Conservation (phyloP, 37 sponge, comb jelly and placozoan species). For the Aplysina aerophoba region DNA sequence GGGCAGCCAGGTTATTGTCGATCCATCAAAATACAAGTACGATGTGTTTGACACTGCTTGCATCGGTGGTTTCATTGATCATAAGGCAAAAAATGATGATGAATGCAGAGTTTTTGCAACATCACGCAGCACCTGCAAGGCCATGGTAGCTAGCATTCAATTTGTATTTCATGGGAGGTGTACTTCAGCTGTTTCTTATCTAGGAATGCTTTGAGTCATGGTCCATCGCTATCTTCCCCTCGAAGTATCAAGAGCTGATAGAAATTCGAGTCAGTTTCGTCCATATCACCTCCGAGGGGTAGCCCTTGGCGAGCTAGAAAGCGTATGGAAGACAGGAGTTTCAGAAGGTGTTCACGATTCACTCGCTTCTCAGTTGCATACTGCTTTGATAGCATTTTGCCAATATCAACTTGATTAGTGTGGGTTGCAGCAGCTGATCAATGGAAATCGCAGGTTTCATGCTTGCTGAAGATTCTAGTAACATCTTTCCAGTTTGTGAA, state of each 20-base stretch:
- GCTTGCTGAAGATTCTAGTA: constrained; percentile 44
- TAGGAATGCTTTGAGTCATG: constrained; percentile 16
- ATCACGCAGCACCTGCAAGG: constrained; percentile 38
- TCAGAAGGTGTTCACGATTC: constrained; percentile 28
- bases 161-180: constrained; percentile 52
- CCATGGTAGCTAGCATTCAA: constrained; percentile 53
- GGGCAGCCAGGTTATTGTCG: constrained; percentile 10
- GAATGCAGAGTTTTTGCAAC: constrained; percentile 22
- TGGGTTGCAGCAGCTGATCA: constrained; percentile 34
- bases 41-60: constrained; percentile 18
- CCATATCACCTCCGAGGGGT: constrained; percentile 51
- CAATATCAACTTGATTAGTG: constrained; percentile 38
- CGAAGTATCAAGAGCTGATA: constrained; percentile 35
- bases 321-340: constrained; percentile 35
- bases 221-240: not conserved
- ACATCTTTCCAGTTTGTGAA: constrained; percentile 67
- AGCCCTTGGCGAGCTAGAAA: constrained; percentile 63
- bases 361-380: constrained; percentile 42
- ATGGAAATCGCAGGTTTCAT: constrained; percentile 46
- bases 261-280: constrained; percentile 46
- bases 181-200: constrained; percentile 38
- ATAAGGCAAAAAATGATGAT: constrained; percentile 40
- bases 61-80: constrained; percentile 49
- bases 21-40: constrained; percentile 44
- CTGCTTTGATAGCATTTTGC: constrained; percentile 35